Evolutionary conservation across 2,888 invertebrate genomes (phyloP).

Genomic region (Heliconius cydno): DNA sequence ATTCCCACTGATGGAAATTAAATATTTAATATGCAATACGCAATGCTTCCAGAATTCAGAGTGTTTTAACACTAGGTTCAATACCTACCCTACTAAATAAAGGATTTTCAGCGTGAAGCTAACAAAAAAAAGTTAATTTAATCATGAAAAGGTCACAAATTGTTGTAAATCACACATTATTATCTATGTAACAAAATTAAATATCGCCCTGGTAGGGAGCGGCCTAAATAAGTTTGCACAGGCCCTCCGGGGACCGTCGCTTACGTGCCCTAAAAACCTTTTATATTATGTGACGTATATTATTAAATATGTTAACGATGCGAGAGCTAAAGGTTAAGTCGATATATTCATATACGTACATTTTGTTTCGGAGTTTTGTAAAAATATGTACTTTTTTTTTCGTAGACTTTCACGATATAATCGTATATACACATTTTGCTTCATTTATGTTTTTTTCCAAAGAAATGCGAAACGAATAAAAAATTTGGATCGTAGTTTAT

Average conservation of each 20-base stretch:
- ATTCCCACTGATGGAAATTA: too few species aligned
- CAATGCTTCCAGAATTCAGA: too few species aligned
- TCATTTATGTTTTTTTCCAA: too few species aligned
- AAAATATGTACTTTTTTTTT: not conserved
- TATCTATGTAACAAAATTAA: conserved; percentile 21
- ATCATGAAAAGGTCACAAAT: conserved; percentile 3
- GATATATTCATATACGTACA: conserved; percentile 2
- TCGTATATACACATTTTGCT: too few species aligned
- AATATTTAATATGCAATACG: too few species aligned
- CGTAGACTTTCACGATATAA: not conserved
- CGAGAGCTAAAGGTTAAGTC: conserved; percentile 12
- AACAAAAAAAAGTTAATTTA: conserved; percentile 7
- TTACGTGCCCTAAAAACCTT: conserved; percentile 27
- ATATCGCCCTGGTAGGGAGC: conserved; percentile 5
- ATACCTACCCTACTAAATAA: too few species aligned
- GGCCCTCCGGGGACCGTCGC: conserved; percentile 18
- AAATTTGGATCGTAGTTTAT: too few species aligned
- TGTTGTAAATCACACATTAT: conserved; percentile 23
- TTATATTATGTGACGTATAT: conserved; percentile 17
- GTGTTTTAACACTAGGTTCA: too few species aligned
- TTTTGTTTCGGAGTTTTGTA: not conserved
- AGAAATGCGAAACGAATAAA: too few species aligned
- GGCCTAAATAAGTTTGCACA: conserved; percentile 27
- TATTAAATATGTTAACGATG: conserved; percentile 29
- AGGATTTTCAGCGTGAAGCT: too few species aligned